A percentile compares a stretch with the other conserved stretches of the same genome.
phyloP scores from a whole-genome alignment of 1,140 invertebrate genomes.

The Drosophila rhopaloa region DNA sequence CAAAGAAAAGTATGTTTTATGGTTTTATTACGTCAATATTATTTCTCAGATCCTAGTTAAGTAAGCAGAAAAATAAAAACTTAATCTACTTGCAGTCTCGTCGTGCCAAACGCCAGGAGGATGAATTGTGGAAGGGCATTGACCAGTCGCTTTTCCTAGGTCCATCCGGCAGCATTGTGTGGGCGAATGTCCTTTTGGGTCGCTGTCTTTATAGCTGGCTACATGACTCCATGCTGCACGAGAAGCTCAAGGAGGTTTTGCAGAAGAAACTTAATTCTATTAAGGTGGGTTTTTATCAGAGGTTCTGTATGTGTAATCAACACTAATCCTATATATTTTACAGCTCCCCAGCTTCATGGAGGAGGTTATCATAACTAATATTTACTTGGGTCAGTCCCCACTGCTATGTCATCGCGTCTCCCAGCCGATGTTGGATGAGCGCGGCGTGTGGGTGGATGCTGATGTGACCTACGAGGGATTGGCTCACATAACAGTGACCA shows the following conservation, averaged over 20 bases:
- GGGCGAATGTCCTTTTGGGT: slow-evolving; percentile 91
- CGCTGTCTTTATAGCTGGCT: slow-evolving; percentile 92
- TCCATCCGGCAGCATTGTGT: slow-evolving; percentile 85
- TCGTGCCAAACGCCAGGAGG: slow-evolving; percentile 74
- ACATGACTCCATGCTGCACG: slow-evolving; percentile 87
- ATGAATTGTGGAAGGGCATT: slow-evolving; percentile 83
- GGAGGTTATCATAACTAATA: slow-evolving; percentile 90
- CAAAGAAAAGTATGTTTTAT: slow-evolving; percentile 68
- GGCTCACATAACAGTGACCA: slow-evolving; percentile 96
- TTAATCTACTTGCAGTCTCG: slow-evolving; percentile 44
- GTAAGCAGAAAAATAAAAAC: not conserved
- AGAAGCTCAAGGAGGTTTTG: slow-evolving; percentile 90
- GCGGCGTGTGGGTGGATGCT: slow-evolving; percentile 96
- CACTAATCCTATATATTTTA: accelerated
- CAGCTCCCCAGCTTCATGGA: slow-evolving; percentile 95
- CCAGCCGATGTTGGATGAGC: slow-evolving; percentile 91
- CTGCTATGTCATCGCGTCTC: slow-evolving; percentile 91
- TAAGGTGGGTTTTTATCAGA: slow-evolving; percentile 85
- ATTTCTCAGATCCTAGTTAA: not conserved
- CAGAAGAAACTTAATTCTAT: slow-evolving; percentile 95
- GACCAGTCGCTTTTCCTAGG: slow-evolving; percentile 80
- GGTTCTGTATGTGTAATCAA: not conserved
- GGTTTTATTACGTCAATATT: slow-evolving; percentile 4
- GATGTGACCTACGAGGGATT: slow-evolving; percentile 95
- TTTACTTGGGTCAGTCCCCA: slow-evolving; percentile 91